phyloP scores from a whole-genome alignment of 1,140 invertebrate genomes.

The Drosophila dunni region DNA sequence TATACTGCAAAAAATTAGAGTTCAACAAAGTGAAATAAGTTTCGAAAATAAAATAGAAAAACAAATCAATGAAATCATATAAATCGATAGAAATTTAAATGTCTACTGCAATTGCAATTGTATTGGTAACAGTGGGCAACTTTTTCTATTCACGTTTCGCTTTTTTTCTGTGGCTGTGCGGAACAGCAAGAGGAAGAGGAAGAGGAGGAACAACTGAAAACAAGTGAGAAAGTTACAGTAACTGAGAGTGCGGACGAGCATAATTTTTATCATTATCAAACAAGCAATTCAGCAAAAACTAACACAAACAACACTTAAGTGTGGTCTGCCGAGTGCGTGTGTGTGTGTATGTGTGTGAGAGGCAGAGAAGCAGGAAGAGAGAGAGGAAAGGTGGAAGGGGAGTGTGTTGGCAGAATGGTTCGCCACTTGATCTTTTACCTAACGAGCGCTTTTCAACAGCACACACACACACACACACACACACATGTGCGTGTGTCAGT shows the following conservation, averaged over 20 bases:
- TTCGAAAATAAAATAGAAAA: background rate
- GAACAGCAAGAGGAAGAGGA: background rate
- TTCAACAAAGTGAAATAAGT: conserved; percentile 1
- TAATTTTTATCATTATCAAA: conserved; percentile 67
- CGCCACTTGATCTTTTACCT: conserved; percentile 81
- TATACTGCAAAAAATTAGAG: background rate
- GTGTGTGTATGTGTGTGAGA: conserved; percentile 24
- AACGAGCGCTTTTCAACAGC: conserved; percentile 79
- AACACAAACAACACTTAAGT: conserved; percentile 81
- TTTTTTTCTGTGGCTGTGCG: background rate
- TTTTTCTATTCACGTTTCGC: background rate
- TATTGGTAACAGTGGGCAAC: conserved; percentile 1
- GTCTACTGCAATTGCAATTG: background rate
- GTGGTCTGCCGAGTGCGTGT: conserved; percentile 52
- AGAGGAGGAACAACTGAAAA: background rate
- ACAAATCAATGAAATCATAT: background rate
- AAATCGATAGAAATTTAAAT: background rate
- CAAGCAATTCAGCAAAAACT: conserved; percentile 76
- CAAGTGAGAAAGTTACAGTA: conserved; percentile 44
- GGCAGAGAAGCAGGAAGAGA: background rate
- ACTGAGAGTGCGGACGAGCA: conserved; percentile 18
- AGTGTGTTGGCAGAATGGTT: conserved; percentile 38
- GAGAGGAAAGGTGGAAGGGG: background rate
- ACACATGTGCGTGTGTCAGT: conserved; percentile 1
- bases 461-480: conserved; percentile 16